These are phyloP conservation scores for Neopelma chrysocephalum DNA, from an alignment of 2,797 vertebrate species.

Conservation along the genomic window DNA sequence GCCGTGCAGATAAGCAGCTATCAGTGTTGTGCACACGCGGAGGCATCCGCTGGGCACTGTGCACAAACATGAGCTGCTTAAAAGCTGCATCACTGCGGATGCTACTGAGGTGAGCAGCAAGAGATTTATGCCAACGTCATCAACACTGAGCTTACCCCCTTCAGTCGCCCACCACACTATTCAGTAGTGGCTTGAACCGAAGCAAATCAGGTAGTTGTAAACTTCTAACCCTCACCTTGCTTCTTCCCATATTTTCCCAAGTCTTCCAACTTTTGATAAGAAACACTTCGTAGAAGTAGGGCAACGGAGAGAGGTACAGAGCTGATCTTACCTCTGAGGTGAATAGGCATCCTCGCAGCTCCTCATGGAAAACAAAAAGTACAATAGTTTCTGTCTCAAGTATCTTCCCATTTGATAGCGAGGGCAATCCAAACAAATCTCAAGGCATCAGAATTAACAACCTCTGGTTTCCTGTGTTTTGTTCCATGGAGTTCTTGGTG, in stretches of 20 bases:
- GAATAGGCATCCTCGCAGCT: not conserved
- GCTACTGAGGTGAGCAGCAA: not conserved
- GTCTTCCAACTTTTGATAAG: not conserved
- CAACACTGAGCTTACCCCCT: not conserved
- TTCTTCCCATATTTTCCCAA: not conserved
- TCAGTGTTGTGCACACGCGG: not conserved
- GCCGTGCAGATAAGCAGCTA: not conserved
- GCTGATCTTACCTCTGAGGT: not conserved
- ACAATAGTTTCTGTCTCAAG: not conserved
- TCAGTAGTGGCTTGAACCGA: not conserved
- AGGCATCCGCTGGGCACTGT: accelerated
- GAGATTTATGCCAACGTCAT: not conserved
- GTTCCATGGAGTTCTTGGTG: not conserved
- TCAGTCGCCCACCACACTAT: accelerated
- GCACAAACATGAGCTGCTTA: not conserved
- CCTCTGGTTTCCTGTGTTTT: not conserved
- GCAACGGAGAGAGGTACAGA: not conserved
- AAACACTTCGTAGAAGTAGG: not conserved
- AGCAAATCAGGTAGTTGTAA: not conserved
- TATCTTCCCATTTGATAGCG: accelerated
- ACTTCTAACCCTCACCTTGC: not conserved
- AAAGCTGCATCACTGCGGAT: not conserved
- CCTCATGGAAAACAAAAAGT: not conserved
- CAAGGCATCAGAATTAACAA: not conserved
- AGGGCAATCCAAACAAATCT: not conserved